Evolutionary conservation across 2,113 vertebrate genomes (phyloP).

Genomic region (Nansenia antarctica): DNA sequence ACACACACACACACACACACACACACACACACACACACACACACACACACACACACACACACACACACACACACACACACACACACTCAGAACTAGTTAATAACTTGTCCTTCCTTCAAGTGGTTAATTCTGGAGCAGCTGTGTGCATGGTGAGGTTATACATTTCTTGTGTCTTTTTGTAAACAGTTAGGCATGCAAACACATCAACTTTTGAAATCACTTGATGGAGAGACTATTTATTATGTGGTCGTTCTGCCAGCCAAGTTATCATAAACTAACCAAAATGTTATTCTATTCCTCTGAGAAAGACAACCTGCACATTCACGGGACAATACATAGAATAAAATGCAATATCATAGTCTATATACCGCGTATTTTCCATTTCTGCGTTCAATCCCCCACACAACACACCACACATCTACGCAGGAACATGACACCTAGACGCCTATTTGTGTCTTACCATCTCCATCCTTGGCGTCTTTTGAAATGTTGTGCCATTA

Average conservation of each 20-base stretch:
- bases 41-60: too few species aligned
- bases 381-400: neutral
- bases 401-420: neutral
- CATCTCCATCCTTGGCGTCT: neutral
- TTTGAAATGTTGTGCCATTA: neutral
- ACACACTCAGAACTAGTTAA: neutral
- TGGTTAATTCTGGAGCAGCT: neutral
- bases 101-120: neutral
- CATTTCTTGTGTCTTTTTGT: neutral
- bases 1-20: neutral
- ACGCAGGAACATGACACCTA: neutral
- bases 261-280: constrained; percentile 7
- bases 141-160: neutral
- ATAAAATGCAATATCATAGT: neutral
- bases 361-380: neutral
- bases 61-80: too few species aligned
- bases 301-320: neutral
- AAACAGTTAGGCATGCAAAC: neutral
- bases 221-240: neutral
- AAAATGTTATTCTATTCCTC: neutral
- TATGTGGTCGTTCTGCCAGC: neutral
- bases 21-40: too few species aligned
- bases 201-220: neutral
- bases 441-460: too few species aligned
- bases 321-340: neutral